phyloP scores from a whole-genome alignment of 2,113 vertebrate species.

The Noturus placidus region DNA sequence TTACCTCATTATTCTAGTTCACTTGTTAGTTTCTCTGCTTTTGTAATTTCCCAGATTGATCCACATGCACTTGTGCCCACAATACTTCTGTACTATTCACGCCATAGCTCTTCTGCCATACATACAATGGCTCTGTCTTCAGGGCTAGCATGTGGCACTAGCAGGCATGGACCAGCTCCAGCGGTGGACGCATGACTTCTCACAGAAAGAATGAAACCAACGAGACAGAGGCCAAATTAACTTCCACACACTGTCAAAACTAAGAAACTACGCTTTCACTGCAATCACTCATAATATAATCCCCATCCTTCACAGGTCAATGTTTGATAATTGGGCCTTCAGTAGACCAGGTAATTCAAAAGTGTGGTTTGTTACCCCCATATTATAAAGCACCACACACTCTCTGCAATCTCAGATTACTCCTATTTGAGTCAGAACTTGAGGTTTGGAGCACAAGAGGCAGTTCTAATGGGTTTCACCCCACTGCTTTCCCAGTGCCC shows the following conservation, averaged over 20 bases:
- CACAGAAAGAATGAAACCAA: slow-evolving; percentile 14
- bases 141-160: slow-evolving; percentile 18
- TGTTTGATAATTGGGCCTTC: slow-evolving; percentile 70
- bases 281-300: slow-evolving; percentile 70
- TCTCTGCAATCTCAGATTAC: slow-evolving; percentile 53
- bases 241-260: slow-evolving; percentile 48
- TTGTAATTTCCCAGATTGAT: slow-evolving; percentile 57
- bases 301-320: slow-evolving; percentile 64
- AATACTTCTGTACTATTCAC: slow-evolving; percentile 53
- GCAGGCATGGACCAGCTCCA: slow-evolving; percentile 33
- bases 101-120: slow-evolving; percentile 36
- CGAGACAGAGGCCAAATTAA: slow-evolving; percentile 47
- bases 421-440: slow-evolving; percentile 40
- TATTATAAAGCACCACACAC: slow-evolving; percentile 49
- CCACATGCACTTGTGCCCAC: slow-evolving; percentile 48
- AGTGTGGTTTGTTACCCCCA: slow-evolving; percentile 58
- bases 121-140: slow-evolving; percentile 41
- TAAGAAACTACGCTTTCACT: slow-evolving; percentile 61
- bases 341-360: slow-evolving; percentile 70
- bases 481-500: slow-evolving; percentile 45
- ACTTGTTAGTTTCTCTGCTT: slow-evolving; percentile 55
- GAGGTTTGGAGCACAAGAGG: slow-evolving; percentile 46
- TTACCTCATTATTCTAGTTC: slow-evolving; percentile 59
- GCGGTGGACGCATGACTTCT: slow-evolving; percentile 15
- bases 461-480: slow-evolving; percentile 54